phyloP scores from a whole-genome alignment of 1,140 invertebrate genomes.

The Drosophila simulans region DNA sequence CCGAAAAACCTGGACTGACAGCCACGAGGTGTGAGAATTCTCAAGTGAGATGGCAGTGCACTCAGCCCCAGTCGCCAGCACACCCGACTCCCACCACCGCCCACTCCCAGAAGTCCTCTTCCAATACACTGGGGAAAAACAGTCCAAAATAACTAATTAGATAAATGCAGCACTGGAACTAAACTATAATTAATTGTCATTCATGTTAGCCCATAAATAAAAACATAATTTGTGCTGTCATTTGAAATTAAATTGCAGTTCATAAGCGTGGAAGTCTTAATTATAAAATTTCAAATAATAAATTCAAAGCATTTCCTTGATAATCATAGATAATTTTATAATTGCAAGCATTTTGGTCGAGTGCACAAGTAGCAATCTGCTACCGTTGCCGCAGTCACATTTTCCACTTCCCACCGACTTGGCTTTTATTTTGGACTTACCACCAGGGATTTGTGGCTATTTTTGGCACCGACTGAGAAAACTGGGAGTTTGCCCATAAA shows the following conservation, averaged over 20 bases:
- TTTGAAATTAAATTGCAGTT: no score
- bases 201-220: no score
- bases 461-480: constrained; percentile 47
- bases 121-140: constrained; percentile 9
- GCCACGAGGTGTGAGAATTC: constrained; percentile 72
- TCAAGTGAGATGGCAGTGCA: constrained; percentile 72
- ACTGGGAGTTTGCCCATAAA: constrained; percentile 58
- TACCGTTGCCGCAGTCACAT: constrained; percentile 31
- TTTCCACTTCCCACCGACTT: constrained; percentile 47
- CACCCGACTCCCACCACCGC: constrained; percentile 2
- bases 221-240: no score
- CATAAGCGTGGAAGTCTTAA: no score
- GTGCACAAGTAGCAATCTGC: constrained; percentile 20
- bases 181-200: background rate
- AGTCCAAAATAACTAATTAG: background rate
- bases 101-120: constrained; percentile 8
- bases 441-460: constrained; percentile 76
- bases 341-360: background rate
- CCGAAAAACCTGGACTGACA: constrained; percentile 32
- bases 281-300: background rate
- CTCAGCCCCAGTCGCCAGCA: constrained; percentile 29
- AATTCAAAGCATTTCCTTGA: no score
- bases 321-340: background rate
- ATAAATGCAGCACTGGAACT: background rate
- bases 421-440: constrained; percentile 70